Conservation (phyloP, 2,888 invertebrate species). For the Caenorhabditis sp. region DNA sequence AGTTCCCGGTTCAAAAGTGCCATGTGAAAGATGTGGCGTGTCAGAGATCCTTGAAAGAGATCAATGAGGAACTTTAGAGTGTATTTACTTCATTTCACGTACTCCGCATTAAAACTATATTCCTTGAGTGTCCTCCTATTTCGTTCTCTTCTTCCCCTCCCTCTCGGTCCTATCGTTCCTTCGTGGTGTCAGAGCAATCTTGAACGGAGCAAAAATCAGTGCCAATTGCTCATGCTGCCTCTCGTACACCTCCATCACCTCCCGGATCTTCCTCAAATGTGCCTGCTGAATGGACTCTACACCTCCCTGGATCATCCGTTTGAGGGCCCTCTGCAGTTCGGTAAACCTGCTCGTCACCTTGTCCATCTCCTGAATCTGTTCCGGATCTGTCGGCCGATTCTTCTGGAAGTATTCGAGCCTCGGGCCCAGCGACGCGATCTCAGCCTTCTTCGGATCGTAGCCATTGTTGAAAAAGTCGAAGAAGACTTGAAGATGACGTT, state of each 20-base stretch:
- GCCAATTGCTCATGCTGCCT: constrained; percentile 16
- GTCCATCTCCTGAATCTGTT: constrained; percentile 23
- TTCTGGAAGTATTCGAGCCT: constrained; percentile 23
- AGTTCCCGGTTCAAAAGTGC: constrained; percentile 54
- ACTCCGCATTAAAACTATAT: too few relatives aligned
- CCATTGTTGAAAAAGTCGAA: constrained; percentile 12
- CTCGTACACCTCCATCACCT: constrained; percentile 2
- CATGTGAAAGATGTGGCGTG: constrained; percentile 58
- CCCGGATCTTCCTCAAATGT: constrained; percentile 11
- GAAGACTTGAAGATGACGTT: neutral
- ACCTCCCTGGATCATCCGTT: constrained; percentile 8
- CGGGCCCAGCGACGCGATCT: constrained; percentile 5
- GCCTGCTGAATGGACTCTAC: neutral
- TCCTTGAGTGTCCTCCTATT: too few relatives aligned
- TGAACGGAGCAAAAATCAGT: neutral
- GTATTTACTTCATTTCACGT: too few relatives aligned
- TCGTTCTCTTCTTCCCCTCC: neutral
- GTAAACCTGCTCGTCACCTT: constrained; percentile 8
- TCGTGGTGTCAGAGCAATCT: too few relatives aligned
- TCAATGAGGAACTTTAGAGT: constrained; percentile 61
- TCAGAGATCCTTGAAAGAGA: constrained; percentile 49
- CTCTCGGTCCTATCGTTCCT: too few relatives aligned
- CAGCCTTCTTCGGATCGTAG: constrained; percentile 1
- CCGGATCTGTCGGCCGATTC: constrained; percentile 18
- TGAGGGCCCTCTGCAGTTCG: constrained; percentile 25